phyloP scores from a whole-genome alignment of 1,140 invertebrate species.

The Anoplolepis gracilipes region DNA sequence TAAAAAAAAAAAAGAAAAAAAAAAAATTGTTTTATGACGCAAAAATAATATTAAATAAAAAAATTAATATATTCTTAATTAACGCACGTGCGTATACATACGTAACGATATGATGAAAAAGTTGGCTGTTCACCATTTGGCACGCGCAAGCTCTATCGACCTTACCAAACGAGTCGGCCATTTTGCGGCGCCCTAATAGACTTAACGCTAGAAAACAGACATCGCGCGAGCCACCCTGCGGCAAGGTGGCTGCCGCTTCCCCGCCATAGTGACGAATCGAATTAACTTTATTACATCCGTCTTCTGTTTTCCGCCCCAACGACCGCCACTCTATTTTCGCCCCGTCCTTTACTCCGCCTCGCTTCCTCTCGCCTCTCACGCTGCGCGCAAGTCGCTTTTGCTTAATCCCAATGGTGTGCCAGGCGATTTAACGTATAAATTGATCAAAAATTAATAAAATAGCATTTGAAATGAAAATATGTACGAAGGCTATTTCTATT shows the following conservation, averaged over 20 bases:
- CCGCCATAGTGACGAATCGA: slow-evolving; percentile 78
- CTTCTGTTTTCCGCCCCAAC: slow-evolving; percentile 80
- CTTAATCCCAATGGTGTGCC: background rate
- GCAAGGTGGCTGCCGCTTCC: slow-evolving; percentile 61
- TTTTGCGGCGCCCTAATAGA: slow-evolving; percentile 79
- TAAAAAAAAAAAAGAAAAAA: background rate
- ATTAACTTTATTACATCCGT: slow-evolving; percentile 85
- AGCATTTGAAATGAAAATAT: too few relatives aligned
- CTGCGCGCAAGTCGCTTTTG: background rate
- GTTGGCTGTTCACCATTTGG: background rate
- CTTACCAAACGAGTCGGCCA: slow-evolving; percentile 73
- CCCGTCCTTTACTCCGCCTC: slow-evolving; percentile 19
- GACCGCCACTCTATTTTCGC: slow-evolving; percentile 76
- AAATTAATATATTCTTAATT: too few relatives aligned
- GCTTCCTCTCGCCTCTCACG: background rate
- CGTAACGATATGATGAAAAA: background rate
- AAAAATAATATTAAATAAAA: too few relatives aligned
- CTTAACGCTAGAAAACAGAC: slow-evolving; percentile 82
- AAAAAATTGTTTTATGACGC: background rate
- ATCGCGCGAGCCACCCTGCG: slow-evolving; percentile 53
- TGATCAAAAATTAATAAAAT: background rate
- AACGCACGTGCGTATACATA: too few relatives aligned
- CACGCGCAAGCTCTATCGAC: slow-evolving; percentile 49
- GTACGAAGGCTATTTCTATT: too few relatives aligned
- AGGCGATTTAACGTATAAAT: background rate